Evolutionary conservation across 2,113 vertebrate genomes (phyloP), one percentile per base, ranked within the genome.

Genomic region (Silurus glanis): DNA sequence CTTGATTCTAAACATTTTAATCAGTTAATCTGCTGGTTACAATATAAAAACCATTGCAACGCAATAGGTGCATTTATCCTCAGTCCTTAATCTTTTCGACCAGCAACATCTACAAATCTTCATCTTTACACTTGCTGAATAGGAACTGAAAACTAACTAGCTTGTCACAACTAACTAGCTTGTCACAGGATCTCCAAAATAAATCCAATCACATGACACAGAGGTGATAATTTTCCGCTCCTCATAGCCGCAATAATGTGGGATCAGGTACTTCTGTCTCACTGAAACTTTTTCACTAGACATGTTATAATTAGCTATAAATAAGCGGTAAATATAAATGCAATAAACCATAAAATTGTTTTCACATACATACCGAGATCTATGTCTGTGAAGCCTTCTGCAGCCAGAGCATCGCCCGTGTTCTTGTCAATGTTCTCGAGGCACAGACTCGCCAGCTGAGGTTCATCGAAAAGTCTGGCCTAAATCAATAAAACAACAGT

Each of bases 381-480:
- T 4, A 99, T 97, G 91, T 99, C 98, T 0, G 97, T 99, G 86
- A 99, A 99, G 72, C 98, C 98, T 90, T 99, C 98, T 0, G 98
- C 98, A 0, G 97, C 95, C 83, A 99, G 96, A 88, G 98, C 97
- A 0, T 99, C 97, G 0, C 97, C 96, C 0, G 98, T 99, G 93
- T 99, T 98, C 92, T 99, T 99, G 90, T 99, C 98, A 1, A 99
- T 99, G 92, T 97, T 99, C 92, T 99, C 98, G 51, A 99, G 93
- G 89, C 98, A 99, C 76, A 99, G 95, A 92, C 98, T 99, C 89
- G 98, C 98, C 87, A 99, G 95, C 93, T 99, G 98, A 0, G 98
- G 98, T 88, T 99, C 98, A 25, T 99, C 98, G 58, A 99, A 99
- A 37, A 99, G 95, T 4, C 98, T 95, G 0, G 98, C 98, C 98